These are phyloP conservation scores for Nicator chloris DNA, from an alignment of 2,113 vertebrate species.

Conservation along the genomic window DNA sequence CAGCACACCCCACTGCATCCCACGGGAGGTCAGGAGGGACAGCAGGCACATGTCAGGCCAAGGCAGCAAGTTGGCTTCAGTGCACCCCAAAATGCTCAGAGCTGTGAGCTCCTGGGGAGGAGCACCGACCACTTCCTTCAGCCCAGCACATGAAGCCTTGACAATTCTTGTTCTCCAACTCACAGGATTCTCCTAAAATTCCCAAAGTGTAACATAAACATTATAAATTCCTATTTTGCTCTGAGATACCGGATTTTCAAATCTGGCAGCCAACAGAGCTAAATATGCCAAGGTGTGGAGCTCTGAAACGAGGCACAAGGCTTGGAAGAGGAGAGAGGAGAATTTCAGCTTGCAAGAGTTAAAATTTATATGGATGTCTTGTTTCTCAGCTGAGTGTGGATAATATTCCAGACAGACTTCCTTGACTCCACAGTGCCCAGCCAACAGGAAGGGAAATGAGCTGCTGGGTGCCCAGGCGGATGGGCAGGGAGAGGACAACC, in stretches of 20 bases:
- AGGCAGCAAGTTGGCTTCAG: background rate
- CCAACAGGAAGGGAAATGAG: background rate
- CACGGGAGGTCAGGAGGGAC: accelerated
- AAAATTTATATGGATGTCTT: background rate
- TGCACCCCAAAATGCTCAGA: background rate
- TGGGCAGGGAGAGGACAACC: background rate
- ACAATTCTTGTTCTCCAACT: background rate
- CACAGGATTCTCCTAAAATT: background rate
- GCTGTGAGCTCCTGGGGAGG: background rate
- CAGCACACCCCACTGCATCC: accelerated
- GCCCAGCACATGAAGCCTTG: background rate
- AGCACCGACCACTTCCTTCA: background rate
- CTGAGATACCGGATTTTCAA: too few species aligned
- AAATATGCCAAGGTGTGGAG: background rate
- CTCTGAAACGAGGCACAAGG: background rate
- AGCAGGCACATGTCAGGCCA: background rate
- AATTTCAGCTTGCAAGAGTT: background rate
- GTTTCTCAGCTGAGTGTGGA: background rate
- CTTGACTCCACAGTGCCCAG: background rate
- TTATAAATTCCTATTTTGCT: background rate
- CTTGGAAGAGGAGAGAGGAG: background rate
- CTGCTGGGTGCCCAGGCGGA: background rate
- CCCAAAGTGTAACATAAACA: background rate
- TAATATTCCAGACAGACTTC: background rate
- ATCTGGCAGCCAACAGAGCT: background rate